Evolutionary conservation across 2,113 vertebrate species (phyloP), one percentile per base, ranked within the genome.

Genomic region (Leucopsar rothschildi): DNA sequence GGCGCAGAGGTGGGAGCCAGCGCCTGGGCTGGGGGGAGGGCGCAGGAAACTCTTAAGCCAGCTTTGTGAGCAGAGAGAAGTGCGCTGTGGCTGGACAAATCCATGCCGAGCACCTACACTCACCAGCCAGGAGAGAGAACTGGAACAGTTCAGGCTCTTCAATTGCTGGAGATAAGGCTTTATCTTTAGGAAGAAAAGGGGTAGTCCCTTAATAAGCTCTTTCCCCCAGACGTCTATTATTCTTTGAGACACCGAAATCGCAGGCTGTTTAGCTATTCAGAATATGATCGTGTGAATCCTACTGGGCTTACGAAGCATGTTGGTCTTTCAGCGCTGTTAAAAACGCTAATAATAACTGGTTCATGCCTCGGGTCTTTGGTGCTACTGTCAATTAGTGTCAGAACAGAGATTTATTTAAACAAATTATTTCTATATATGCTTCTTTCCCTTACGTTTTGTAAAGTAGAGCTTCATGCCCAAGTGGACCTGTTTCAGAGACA

Each of bases 301-400:
- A 68, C 94, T 64, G 91, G 91, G 94, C 33, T 97, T 92, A 75
- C 60, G 78, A 79, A 92, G 57, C 70, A 68, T 53, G 81, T 95
- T 93, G 91, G 83, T 87, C 91, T 93, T 97, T 82, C 89, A 91
- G 65, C 33, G 86, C 65, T 91, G 86, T 87, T 95, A 84, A 92
- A 93, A 94, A 92, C 2, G 45, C 83, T 92, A 86, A 91, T 95
- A 93, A 90, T 84, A 93, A 94, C 72, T 31, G 13, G 64, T 75
- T 86, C 80, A 40, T 52, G 92, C 94, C 94, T 94, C 85, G 0
- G 93, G 95, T 85, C 78, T 84, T 70, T 60, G 80, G 88, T 91
- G 92, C 86, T 97, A 70, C 80, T 82, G 92, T 94, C 95, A 97
- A 88, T 96, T 94, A 94, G 72, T 16, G 9, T 96, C 91, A 91